Conservation (phyloP, 1,140 invertebrate species). For the Dendrolimus punctatus region DNA sequence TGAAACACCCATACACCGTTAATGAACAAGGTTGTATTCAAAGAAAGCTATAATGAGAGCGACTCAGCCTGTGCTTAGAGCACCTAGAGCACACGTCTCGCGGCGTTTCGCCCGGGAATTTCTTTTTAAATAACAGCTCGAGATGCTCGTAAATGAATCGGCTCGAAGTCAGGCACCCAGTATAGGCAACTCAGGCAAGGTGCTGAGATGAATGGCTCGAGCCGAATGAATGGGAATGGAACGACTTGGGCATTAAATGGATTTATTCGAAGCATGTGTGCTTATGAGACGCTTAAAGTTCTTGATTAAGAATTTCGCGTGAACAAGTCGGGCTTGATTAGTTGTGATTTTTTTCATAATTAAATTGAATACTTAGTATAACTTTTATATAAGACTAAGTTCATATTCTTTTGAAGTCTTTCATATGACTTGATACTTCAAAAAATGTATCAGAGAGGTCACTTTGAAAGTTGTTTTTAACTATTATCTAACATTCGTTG, state of each 20-base stretch:
- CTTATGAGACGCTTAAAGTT: no score
- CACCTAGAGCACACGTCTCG: conserved; percentile 41
- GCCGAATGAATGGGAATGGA: conserved; percentile 7
- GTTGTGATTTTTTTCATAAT: no score
- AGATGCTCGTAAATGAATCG: conserved; percentile 39
- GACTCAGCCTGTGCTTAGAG: not conserved
- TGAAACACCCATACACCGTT: conserved; percentile 24
- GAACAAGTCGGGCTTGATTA: no score
- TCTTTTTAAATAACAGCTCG: conserved; percentile 46
- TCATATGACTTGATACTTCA: no score
- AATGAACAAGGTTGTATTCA: conserved; percentile 51
- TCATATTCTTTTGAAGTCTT: no score
- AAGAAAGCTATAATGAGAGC: conserved; percentile 54
- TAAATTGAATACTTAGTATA: no score
- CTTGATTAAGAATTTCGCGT: no score
- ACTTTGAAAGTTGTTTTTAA: no score
- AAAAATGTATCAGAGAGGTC: no score
- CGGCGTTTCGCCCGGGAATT: conserved; percentile 34
- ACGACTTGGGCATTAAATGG: not conserved
- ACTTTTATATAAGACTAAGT: no score
- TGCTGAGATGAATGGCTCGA: conserved; percentile 8
- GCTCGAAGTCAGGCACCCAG: conserved; percentile 1
- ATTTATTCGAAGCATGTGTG: no score
- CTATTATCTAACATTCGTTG: no score
- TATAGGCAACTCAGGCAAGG: conserved; percentile 9